Conservation (phyloP, 2,888 invertebrate genomes). For the Zygaena filipendulae region DNA sequence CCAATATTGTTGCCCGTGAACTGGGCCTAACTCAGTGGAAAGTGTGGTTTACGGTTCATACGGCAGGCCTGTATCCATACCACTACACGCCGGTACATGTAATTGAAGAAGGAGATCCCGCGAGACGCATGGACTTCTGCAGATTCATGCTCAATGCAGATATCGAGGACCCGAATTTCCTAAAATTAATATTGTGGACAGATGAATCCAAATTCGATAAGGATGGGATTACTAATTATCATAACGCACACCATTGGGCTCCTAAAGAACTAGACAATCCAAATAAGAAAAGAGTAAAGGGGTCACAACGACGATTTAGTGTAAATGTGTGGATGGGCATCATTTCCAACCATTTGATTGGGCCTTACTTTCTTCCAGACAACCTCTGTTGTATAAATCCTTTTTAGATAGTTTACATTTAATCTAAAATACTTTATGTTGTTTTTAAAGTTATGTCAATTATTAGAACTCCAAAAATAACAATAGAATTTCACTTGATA, state of each 20-base stretch:
- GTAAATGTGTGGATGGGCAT: slow-evolving; percentile 23
- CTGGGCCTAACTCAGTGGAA: slow-evolving; percentile 16
- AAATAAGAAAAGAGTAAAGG: slow-evolving; percentile 18
- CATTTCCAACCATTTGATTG: slow-evolving; percentile 19
- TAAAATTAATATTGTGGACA: slow-evolving; percentile 19
- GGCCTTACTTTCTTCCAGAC: slow-evolving; percentile 20
- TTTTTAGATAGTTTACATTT: no score
- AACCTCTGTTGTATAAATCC: no score
- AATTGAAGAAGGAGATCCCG: slow-evolving; percentile 19
- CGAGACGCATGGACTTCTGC: slow-evolving; percentile 19
- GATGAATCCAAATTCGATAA: slow-evolving; percentile 22
- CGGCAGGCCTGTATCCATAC: slow-evolving; percentile 15
- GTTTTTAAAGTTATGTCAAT: no score
- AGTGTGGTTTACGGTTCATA: slow-evolving; percentile 17
- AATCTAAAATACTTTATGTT: no score
- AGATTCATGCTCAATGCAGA: slow-evolving; percentile 21
- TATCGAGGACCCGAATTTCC: slow-evolving; percentile 17
- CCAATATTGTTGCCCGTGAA: slow-evolving; percentile 6
- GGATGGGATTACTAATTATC: slow-evolving; percentile 20
- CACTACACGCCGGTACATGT: slow-evolving; percentile 19
- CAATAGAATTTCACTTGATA: no score
- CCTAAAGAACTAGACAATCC: slow-evolving; percentile 17
- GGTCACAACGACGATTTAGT: slow-evolving; percentile 19
- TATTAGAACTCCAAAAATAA: no score
- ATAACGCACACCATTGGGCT: slow-evolving; percentile 20